Percentiles rank a stretch among this genome's conserved stretches.
Evolutionary conservation across 2,113 vertebrate genomes (phyloP).

Genomic region (Fregata magnificens): DNA sequence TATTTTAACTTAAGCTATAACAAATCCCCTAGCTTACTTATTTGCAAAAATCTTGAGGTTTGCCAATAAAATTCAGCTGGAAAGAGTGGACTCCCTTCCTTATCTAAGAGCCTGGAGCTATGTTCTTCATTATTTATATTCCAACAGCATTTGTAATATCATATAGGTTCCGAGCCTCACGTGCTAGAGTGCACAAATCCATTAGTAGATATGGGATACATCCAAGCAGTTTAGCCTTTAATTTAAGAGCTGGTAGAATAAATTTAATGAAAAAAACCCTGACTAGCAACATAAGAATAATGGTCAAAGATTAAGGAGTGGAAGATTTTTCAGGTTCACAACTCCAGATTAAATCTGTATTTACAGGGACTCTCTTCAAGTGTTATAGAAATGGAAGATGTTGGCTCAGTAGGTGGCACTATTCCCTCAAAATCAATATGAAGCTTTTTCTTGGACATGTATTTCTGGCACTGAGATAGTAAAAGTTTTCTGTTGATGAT

Average conservation of each 20-base stretch:
- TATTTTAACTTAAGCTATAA: not conserved
- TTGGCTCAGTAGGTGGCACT: conserved; percentile 46
- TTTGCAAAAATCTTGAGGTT: not conserved
- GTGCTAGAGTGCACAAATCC: not conserved
- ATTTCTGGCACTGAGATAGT: not conserved
- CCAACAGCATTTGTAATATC: not conserved
- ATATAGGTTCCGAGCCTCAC: not conserved
- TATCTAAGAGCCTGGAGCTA: not conserved
- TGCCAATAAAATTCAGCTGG: not conserved
- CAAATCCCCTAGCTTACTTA: not conserved
- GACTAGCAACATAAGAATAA: not conserved
- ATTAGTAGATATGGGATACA: not conserved
- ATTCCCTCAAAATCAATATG: conserved; percentile 3
- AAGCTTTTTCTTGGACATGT: not conserved
- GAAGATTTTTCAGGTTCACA: not conserved
- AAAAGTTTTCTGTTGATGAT: not conserved
- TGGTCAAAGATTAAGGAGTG: not conserved
- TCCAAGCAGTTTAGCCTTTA: not conserved
- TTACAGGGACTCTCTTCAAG: not conserved
- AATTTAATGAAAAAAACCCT: not conserved
- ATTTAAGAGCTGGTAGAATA: not conserved
- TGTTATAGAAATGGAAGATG: not conserved
- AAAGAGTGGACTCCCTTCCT: not conserved
- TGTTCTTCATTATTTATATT: not conserved
- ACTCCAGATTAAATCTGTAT: not conserved